Evolutionary conservation across 2,888 invertebrate genomes (phyloP), one percentile per base, ranked within the genome.

Genomic region (Machimus atricapillus): DNA sequence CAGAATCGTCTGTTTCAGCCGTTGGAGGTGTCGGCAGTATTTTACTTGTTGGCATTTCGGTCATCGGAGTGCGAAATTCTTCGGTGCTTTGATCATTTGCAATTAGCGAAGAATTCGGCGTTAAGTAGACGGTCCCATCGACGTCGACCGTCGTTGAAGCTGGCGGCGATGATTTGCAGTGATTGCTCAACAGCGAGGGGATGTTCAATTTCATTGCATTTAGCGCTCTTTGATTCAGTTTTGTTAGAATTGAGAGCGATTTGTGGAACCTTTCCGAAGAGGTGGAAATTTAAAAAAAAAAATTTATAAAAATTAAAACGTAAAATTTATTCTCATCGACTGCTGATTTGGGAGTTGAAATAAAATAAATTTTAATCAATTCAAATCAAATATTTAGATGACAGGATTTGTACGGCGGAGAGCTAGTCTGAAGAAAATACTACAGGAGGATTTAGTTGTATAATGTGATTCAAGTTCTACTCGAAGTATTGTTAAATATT

Each of bases 211-310:
- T 92, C 91, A 93, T 92, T 87, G 90, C 91, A 74, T 91, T 92
- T 88, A 91, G 89, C 88, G 92, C 91, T 91, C 91, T 92, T 89
- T 92, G 91, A 92, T 92, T 92, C 89, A 92, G 91, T 91, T 92
- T 92, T 92, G 91, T 93, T 89, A 91, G 91, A 91, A 92, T 91
- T 91, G 92, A 92, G 91, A 91, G 91, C 91, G 93, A 92, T 92
- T 93, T 93, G 91, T 91, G 92, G 90, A 92, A 93, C 90, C 92
- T 92, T 89, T 88, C 74, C 83, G 46, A 37, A 87, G 87, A 86
- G 66, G 87, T 82, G 73, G 85, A 85, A 86, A 58, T 74, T 77
- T 12, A 66, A 66, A 66, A 66, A 66, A 27, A 19, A 66, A 78
- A 86, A 87, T 87, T 77, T 31, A 43, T 56, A 58, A 82, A 66